Conservation (phyloP, 2,113 vertebrate species). For the Todiramphus saurophagus region DNA sequence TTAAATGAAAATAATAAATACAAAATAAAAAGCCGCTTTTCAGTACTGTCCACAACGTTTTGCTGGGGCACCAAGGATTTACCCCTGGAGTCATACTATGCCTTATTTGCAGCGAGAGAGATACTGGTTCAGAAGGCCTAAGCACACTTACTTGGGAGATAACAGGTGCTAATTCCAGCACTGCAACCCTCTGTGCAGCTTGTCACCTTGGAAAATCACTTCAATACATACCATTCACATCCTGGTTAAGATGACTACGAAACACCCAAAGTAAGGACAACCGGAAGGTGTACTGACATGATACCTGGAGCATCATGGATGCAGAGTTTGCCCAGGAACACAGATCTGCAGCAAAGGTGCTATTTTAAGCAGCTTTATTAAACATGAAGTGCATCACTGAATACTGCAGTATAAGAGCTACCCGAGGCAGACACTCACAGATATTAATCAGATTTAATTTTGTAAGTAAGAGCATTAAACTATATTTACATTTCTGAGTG, state of each 20-base stretch:
- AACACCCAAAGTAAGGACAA: not conserved
- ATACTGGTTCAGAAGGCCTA: not conserved
- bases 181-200: not conserved
- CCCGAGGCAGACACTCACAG: not conserved
- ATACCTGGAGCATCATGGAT: not conserved
- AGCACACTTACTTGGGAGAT: not conserved
- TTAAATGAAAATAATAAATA: too few species aligned
- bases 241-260: not conserved
- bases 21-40: not conserved
- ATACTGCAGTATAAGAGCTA: not conserved
- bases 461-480: not conserved
- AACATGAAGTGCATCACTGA: not conserved
- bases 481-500: not conserved
- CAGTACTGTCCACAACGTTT: not conserved
- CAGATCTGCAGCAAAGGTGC: not conserved
- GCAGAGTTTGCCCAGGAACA: not conserved
- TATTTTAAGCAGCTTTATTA: not conserved
- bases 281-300: not conserved
- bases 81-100: not conserved
- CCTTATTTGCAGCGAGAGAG: not conserved
- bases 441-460: not conserved
- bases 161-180: not conserved
- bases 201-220: not conserved
- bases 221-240: not conserved
- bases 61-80: not conserved